Base-by-base conservation (phyloP, 2,797 vertebrate species). In the Danio choprae region DNA sequence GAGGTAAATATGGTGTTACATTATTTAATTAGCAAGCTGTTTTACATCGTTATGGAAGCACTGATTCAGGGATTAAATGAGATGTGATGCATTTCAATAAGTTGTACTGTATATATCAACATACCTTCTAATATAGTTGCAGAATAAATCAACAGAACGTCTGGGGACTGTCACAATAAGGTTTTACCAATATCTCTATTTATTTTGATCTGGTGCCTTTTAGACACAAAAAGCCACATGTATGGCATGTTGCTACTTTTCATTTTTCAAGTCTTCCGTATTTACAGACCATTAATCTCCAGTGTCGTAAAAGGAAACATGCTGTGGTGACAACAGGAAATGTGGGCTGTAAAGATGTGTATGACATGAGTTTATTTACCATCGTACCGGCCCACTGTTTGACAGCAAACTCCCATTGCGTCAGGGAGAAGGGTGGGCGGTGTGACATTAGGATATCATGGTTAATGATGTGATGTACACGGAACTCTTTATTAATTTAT, bases 301-400 rank as follows among this genome's bases (percentile, higher is more conserved):
- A 58, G 12, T 60, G 40, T 58, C 38, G 18, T 77, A 78, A 69
- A 79, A 85, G 84, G 80, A 82, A 80, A 75, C 55, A 8, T 72
- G 67, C 43, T 29, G 60, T 62, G 65, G 71, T 72, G 71, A 68
- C 55, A 74, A 77, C 84, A 77, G 84, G 84, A 82, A 82, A 71
- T 62, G 74, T 78, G 79, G 64, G 64, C 38, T 43, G 69, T 51
- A 56, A 77, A 77, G 16, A 10, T 51, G 56, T 51, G 20, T 15
- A 59, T 69, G 62, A 77, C 64, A 69, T 59, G 13, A 63, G 15
- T 77, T 65, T 74, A 59, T 65, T 44, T 78, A 36, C 44, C 74
- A 63, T 48, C 13, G 56, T 56, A 59, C 40, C 22, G 22, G 41
- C 7, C 46, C 12, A 29, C 12, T 40, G 48, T 59, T 55, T 53